phyloP scores from a whole-genome alignment of 1,140 invertebrate genomes.

The Myzus persicae region DNA sequence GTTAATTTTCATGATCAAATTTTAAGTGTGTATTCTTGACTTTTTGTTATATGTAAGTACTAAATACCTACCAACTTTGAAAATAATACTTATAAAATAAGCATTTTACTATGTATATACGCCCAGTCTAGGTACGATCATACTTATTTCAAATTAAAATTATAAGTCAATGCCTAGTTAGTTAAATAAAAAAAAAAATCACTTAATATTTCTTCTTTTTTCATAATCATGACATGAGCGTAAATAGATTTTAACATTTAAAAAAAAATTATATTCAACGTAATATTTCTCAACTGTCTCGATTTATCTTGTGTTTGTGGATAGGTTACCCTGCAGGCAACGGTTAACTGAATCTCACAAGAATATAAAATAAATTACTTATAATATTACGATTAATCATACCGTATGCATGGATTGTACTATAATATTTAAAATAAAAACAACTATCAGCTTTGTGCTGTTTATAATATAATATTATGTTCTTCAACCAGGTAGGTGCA shows the following conservation, averaged over 20 bases:
- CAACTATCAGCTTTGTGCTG: no score
- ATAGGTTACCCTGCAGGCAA: not conserved
- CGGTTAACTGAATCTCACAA: not conserved
- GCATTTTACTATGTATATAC: not conserved
- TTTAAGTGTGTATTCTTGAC: not conserved
- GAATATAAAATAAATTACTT: not conserved
- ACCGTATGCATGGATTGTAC: not conserved
- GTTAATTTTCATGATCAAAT: no score
- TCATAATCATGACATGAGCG: not conserved
- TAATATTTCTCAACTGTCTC: not conserved
- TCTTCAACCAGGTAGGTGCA: not conserved
- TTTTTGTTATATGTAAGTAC: not conserved
- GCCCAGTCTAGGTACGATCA: not conserved
- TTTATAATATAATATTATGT: no score
- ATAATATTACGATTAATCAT: conserved; percentile 9
- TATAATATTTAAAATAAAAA: not conserved
- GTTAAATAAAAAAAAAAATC: not conserved
- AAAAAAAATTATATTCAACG: not conserved
- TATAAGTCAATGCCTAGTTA: not conserved
- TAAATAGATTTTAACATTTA: not conserved
- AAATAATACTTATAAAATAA: not conserved
- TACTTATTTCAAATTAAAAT: not conserved
- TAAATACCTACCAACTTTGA: no score
- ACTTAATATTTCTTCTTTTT: not conserved
- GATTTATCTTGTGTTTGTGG: not conserved